Base-by-base conservation (phyloP, 2,888 invertebrate genomes). In the Epinotia bilunana region DNA sequence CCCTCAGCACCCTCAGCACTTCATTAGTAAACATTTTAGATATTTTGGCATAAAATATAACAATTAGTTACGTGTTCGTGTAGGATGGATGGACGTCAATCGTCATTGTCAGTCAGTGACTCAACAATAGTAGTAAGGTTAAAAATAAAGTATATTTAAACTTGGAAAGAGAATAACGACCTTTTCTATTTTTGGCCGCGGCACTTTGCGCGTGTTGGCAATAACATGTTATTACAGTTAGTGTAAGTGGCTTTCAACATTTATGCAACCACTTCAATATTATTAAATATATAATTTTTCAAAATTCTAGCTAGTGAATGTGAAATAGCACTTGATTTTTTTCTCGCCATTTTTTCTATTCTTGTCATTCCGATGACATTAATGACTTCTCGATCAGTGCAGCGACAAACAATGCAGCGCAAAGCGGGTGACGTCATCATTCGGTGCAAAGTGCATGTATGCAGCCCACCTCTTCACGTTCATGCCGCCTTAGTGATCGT, bases 361-460 rank as follows among this genome's bases (percentile, higher is more conserved):
- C 6, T 33, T n/a, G 16, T 23, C 5, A 39, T 69, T 12, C 6
- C 5, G 23, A 60, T 20, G 49, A 75, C 65, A 71, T 65, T 67
- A 75, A 75, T 72, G 55, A 67, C 67, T 72, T 57, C 62, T 74
- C 65, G 33, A 65, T 72, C 65, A 88, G 78, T 88, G 87, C 88
- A 91, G 83, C 81, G 82, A 86, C 87, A 87, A 92, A 93, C 93
- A 93, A 93, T 93, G 90, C 93, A 88, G 81, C 83, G 84, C 85
- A 85, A 88, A 88, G 86, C 79, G 84, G 78, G 80, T 92, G 91
- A 91, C 93, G 92, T 93, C 92, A 93, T 85, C 88, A 88, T 91
- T 92, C 92, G 89, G 93, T 93, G 94, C 93, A 94, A 93, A 93
- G 94, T 94, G 94, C 93, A 93, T 92, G 90, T 86, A 91, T 92